phyloP scores from a whole-genome alignment of 2,113 vertebrate species.

The Brachypteracias leptosomus region DNA sequence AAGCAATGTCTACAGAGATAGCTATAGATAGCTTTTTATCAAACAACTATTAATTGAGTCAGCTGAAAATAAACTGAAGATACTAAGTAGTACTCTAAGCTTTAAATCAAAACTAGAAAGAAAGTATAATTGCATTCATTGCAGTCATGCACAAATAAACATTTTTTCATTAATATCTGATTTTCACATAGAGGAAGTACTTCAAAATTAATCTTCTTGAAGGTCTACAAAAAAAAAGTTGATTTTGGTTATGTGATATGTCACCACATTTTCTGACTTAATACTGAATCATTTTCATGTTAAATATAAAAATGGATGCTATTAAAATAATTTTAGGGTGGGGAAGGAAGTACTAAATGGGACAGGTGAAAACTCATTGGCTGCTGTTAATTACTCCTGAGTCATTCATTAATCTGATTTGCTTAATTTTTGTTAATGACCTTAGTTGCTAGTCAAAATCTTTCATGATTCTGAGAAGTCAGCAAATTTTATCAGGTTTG shows the following conservation, averaged over 20 bases:
- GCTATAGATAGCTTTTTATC: neutral
- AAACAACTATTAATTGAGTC: neutral
- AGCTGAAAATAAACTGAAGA: neutral
- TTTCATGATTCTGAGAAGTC: neutral
- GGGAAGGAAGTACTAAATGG: neutral
- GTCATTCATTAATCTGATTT: neutral
- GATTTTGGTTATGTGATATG: neutral
- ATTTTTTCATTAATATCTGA: neutral
- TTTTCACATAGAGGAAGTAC: neutral
- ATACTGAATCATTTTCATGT: neutral
- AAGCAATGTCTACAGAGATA: neutral
- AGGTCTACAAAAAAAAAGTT: neutral
- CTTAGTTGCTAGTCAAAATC: neutral
- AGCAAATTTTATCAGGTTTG: neutral
- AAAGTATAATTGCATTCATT: neutral
- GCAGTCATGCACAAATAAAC: neutral
- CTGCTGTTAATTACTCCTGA: neutral
- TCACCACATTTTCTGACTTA: neutral
- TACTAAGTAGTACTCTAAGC: neutral
- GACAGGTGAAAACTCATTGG: neutral
- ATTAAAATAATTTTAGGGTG: neutral
- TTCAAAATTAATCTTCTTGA: neutral
- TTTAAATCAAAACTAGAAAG: neutral
- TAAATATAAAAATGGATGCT: neutral
- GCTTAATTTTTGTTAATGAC: neutral